Evolutionary conservation across 2,888 invertebrate species (phyloP).

Genomic region (Coecobrya sp.): DNA sequence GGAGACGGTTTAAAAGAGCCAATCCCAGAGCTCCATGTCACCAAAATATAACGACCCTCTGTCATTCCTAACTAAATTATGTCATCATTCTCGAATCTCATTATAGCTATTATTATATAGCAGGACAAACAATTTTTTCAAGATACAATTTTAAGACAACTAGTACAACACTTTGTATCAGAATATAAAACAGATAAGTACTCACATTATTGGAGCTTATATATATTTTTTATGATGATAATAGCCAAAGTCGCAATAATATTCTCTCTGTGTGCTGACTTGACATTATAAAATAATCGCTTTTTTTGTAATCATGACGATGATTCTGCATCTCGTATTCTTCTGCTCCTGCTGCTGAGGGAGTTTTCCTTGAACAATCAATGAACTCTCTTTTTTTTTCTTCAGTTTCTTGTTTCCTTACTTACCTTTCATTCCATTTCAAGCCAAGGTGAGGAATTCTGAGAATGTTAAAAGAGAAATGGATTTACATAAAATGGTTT

Average conservation of each 20-base stretch:
- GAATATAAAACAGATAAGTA: too few species aligned
- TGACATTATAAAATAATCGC: background rate
- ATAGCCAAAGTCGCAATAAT: slow-evolving; percentile 1
- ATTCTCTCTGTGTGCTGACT: background rate
- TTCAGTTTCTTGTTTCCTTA: slow-evolving; percentile 45
- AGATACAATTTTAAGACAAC: too few species aligned
- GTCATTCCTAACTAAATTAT: slow-evolving; percentile 25
- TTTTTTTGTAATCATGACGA: background rate
- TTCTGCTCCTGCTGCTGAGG: slow-evolving; percentile 44
- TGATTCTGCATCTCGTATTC: slow-evolving; percentile 44
- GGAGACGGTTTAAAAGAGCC: slow-evolving; percentile 19
- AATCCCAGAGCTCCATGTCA: slow-evolving; percentile 66
- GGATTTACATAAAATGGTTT: slow-evolving; percentile 3
- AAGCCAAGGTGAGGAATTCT: slow-evolving; percentile 66
- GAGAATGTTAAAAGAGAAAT: too few species aligned
- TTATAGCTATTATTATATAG: background rate
- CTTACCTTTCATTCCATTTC: slow-evolving; percentile 38
- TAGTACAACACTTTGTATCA: too few species aligned
- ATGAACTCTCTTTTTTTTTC: slow-evolving; percentile 72
- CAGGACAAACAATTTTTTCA: too few species aligned
- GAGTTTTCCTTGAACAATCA: slow-evolving; percentile 79
- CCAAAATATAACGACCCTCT: slow-evolving; percentile 22
- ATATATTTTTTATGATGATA: too few species aligned
- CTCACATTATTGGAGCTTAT: too few species aligned
- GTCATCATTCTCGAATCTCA: slow-evolving; percentile 6